Percentiles rank a stretch among this genome's conserved stretches.
phyloP scores from a whole-genome alignment of 1,140 invertebrate species.

The Neotoxoptera formosana region DNA sequence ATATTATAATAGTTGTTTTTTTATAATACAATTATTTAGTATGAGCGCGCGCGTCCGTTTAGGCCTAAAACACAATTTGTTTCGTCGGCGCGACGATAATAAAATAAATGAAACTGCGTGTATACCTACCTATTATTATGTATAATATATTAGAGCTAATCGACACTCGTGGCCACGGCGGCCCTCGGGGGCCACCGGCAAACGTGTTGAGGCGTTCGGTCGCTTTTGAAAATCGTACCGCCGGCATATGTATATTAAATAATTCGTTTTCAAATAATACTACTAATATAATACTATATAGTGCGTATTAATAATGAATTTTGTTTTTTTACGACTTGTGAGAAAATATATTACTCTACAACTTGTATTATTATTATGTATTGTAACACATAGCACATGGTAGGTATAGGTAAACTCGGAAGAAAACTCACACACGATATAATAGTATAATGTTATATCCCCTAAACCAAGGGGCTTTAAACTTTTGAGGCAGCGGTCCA shows the following conservation, averaged over 20 bases:
- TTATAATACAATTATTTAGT: neutral
- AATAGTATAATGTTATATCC: too few relatives aligned
- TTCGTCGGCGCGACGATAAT: neutral
- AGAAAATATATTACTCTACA: neutral
- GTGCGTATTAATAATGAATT: neutral
- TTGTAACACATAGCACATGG: neutral
- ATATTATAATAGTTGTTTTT: too few relatives aligned
- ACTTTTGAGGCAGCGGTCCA: too few relatives aligned
- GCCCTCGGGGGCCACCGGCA: neutral
- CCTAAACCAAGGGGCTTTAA: neutral
- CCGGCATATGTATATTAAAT: neutral
- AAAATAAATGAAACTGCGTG: neutral
- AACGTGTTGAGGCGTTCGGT: neutral
- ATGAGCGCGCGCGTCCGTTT: neutral
- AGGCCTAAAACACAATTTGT: neutral
- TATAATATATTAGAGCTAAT: neutral
- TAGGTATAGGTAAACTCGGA: too few relatives aligned
- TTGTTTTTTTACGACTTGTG: neutral
- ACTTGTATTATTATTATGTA: neutral
- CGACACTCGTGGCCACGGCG: neutral
- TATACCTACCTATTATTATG: neutral
- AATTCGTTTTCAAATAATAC: neutral
- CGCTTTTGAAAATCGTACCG: conserved; percentile 1
- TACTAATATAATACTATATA: neutral
- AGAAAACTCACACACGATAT: neutral